A percentile compares a stretch with the other conserved stretches of the same genome.
Evolutionary conservation across 2,888 invertebrate species (phyloP).

Genomic region (Thelaira solivaga): DNA sequence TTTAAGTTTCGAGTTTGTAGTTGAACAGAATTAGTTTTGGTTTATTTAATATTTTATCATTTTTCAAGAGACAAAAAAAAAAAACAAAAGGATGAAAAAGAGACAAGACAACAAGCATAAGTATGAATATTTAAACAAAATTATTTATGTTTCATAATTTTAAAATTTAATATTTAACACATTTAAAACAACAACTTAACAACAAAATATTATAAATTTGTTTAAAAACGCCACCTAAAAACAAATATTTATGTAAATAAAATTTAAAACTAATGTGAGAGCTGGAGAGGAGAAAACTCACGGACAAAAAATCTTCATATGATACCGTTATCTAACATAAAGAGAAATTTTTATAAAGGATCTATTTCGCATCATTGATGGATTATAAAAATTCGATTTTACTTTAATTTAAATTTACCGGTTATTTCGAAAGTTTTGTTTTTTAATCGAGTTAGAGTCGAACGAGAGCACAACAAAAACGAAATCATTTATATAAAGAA

Average conservation of each 20-base stretch:
- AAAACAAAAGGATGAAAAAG: slow-evolving; percentile 70
- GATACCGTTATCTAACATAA: too few species aligned
- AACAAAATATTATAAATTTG: slow-evolving; percentile 5
- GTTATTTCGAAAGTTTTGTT: too few species aligned
- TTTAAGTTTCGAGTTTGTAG: slow-evolving; percentile 19
- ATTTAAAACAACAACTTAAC: slow-evolving; percentile 15
- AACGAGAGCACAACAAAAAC: too few species aligned
- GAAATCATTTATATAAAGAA: too few species aligned
- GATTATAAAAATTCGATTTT: too few species aligned
- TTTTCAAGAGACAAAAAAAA: slow-evolving; percentile 61
- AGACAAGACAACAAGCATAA: slow-evolving; percentile 75
- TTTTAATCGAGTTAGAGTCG: too few species aligned
- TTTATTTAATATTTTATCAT: slow-evolving; percentile 40
- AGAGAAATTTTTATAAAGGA: too few species aligned
- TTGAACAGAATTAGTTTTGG: not conserved
- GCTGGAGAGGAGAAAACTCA: not conserved
- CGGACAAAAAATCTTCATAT: too few species aligned
- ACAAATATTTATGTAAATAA: slow-evolving; percentile 37
- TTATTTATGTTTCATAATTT: slow-evolving; percentile 7
- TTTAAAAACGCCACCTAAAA: slow-evolving; percentile 60
- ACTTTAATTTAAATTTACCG: too few species aligned
- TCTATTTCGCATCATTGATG: too few species aligned
- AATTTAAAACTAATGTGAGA: not conserved
- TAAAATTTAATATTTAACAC: slow-evolving; percentile 13
- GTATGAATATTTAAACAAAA: slow-evolving; percentile 45